phyloP scores from a whole-genome alignment of 2,113 vertebrate species.

The Stigmatopora argus region DNA sequence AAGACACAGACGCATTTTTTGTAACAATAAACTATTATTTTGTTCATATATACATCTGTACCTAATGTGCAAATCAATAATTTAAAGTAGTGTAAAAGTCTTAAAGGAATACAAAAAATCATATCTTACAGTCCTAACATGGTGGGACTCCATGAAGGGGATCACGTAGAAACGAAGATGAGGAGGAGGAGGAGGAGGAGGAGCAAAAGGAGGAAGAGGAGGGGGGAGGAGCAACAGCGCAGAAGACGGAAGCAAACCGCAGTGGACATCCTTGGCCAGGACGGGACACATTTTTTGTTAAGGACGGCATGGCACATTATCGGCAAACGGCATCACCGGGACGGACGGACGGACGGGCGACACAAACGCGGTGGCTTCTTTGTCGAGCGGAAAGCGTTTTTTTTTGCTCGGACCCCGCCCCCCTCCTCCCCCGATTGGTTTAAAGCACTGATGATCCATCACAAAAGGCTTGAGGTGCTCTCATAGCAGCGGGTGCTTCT shows the following conservation, averaged over 20 bases:
- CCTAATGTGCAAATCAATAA: constrained; percentile 81
- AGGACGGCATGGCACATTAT: constrained; percentile 63
- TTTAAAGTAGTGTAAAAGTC: constrained; percentile 74
- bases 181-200: constrained; percentile 23
- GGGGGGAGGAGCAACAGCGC: constrained; percentile 56
- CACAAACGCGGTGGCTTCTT: constrained; percentile 64
- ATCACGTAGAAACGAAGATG: constrained; percentile 59
- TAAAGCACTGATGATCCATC: constrained; percentile 67
- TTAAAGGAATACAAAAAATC: constrained; percentile 72
- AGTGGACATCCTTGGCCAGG: constrained; percentile 73
- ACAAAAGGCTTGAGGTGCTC: constrained; percentile 68
- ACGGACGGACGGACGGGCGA: constrained; percentile 45
- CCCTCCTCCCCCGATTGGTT: constrained; percentile 38
- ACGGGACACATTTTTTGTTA: constrained; percentile 52
- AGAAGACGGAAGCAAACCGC: constrained; percentile 66
- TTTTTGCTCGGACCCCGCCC: not conserved
- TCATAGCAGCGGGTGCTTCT: constrained; percentile 64
- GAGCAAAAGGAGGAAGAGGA: constrained; percentile 37
- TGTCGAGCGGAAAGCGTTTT: constrained; percentile 64
- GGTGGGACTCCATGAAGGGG: constrained; percentile 66
- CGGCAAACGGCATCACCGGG: constrained; percentile 53
- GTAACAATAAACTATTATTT: constrained; percentile 79
- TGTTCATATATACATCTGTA: constrained; percentile 75
- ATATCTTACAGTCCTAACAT: constrained; percentile 71
- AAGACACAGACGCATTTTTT: constrained; percentile 73